These are phyloP conservation scores for Drosophila anceps DNA, from an alignment of 2,888 invertebrate genomes.

Conservation along the genomic window DNA sequence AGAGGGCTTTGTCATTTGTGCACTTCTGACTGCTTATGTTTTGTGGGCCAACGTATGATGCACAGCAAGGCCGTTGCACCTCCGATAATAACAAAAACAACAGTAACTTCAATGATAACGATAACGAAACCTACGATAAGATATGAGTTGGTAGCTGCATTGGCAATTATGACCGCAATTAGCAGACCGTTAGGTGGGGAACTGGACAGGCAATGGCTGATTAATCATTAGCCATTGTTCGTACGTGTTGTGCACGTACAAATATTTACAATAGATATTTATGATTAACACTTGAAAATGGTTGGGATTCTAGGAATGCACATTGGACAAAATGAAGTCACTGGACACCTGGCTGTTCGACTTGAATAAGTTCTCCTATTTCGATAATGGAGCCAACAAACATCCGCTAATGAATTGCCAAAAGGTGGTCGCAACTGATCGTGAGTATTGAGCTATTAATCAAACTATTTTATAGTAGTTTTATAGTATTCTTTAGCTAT, in stretches of 20 bases:
- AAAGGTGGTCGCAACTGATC: constrained; percentile 84
- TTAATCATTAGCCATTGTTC: constrained; percentile 42
- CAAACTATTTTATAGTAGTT: no score
- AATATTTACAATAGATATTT: constrained; percentile 31
- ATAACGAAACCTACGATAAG: constrained; percentile 58
- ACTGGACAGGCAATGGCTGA: constrained; percentile 1
- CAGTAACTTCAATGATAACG: background rate
- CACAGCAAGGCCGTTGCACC: constrained; percentile 31
- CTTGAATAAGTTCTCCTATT: constrained; percentile 85
- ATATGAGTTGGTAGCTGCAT: constrained; percentile 50
- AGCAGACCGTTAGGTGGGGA: constrained; percentile 24
- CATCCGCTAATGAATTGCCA: constrained; percentile 85
- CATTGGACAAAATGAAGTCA: constrained; percentile 82
- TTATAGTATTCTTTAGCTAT: background rate
- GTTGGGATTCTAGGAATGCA: constrained; percentile 75
- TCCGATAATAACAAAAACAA: constrained; percentile 7
- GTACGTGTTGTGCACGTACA: constrained; percentile 7
- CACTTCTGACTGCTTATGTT: background rate
- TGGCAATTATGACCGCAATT: constrained; percentile 45
- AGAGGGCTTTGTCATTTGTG: background rate
- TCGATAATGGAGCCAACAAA: constrained; percentile 76
- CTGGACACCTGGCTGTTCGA: constrained; percentile 84
- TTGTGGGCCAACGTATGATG: constrained; percentile 25
- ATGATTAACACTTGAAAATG: constrained; percentile 26
- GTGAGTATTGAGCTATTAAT: constrained; percentile 74